Evolutionary conservation across 2,888 invertebrate genomes (phyloP), one percentile per base, ranked within the genome.

Genomic region (Andricus curvator): DNA sequence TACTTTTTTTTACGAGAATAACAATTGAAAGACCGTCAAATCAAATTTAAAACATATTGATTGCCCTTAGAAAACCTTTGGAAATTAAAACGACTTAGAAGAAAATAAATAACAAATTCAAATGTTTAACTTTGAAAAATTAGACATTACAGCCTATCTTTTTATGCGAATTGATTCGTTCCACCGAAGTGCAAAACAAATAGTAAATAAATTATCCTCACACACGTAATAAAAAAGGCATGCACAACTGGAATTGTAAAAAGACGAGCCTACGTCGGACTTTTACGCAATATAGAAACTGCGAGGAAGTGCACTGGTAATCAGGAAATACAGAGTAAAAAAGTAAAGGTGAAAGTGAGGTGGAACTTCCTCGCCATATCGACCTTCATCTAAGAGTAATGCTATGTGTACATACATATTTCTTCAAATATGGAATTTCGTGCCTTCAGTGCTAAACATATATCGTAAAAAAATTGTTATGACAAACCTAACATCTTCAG

Each of bases 271-370:
- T 44, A 17, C 22, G 25, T 25, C 25, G 67, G 22, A 68, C 44
- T 48, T 76, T 82, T 82, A 78, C 48, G 22, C 80, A 81, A 81
- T n/a, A 64, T 76, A 79, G 80, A 80, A 81, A 82, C 25, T 80
- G 77, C 68, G 78, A 78, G 83, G 81, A 77, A 80, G 78, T 77
- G 64, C 48, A 60, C 67, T 76, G 13, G 79, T 68, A 74, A 83
- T 83, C 68, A 83, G 81, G 83, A 83, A 83, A 83, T 80, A 78
- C 76, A 78, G 65, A 81, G 78, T 66, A 68, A 66, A 64, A 81
- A 81, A 78, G 81, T 22, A 64, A 80, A 80, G 77, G 66, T 80
- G 83, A 83, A 83, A 81, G 83, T 81, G 48, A 81, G 37, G 37
- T 44, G 15, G 22, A 41, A 44, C 44, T 25, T 44, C 68, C 13